Percentiles rank a stretch among this genome's conserved stretches.
Evolutionary conservation across 2,888 invertebrate species (phyloP).

Genomic region (Acanthoscelides obtectus): DNA sequence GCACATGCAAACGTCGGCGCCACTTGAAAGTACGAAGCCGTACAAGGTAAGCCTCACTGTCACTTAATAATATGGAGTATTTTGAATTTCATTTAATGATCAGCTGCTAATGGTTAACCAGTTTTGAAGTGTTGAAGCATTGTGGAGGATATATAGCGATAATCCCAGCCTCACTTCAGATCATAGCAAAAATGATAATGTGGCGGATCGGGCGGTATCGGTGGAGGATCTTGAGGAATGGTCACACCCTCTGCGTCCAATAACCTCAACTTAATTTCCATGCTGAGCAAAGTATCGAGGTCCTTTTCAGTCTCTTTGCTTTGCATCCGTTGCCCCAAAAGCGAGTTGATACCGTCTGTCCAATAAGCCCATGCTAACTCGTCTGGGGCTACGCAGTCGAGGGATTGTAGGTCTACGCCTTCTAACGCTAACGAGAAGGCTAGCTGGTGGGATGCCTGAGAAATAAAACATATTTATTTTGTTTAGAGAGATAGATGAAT

Average conservation of each 20-base stretch:
- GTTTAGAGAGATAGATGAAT: no score
- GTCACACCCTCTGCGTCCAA: slow-evolving; percentile 93
- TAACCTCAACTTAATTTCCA: slow-evolving; percentile 92
- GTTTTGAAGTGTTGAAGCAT: no score
- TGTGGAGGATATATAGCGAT: no score
- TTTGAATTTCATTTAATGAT: no score
- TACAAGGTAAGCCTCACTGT: no score
- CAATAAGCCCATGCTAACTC: slow-evolving; percentile 83
- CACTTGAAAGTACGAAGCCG: no score
- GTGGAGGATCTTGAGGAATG: slow-evolving; percentile 89
- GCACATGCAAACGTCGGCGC: no score
- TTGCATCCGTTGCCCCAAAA: slow-evolving; percentile 82
- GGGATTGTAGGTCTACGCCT: slow-evolving; percentile 70
- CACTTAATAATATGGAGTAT: no score
- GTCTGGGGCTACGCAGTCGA: slow-evolving; percentile 91
- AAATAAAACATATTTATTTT: no score
- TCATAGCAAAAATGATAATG: slow-evolving; percentile 87
- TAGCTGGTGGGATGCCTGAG: slow-evolving; percentile 64
- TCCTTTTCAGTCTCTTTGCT: slow-evolving; percentile 87
- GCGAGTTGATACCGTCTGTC: slow-evolving; percentile 92
- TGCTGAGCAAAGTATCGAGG: slow-evolving; percentile 84
- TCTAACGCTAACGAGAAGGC: slow-evolving; percentile 83
- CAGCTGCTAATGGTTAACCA: no score
- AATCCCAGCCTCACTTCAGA: slow-evolving; percentile 52
- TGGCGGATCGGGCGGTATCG: slow-evolving; percentile 86